Conservation (phyloP, 1,140 invertebrate species). For the Cylas formicarius region DNA sequence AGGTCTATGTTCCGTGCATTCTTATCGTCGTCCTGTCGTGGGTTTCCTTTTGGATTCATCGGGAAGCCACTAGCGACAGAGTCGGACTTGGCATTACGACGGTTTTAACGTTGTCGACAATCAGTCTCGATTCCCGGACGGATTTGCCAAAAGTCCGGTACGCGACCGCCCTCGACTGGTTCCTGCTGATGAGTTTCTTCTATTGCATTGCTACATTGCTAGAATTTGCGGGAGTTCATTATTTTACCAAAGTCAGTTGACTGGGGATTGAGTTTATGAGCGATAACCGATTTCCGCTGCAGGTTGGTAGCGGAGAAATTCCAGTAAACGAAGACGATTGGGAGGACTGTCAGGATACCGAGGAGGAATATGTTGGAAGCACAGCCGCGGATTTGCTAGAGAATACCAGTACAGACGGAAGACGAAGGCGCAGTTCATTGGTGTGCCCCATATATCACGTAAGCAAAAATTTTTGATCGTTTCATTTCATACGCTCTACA, state of each 20-base stretch:
- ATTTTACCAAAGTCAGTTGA: slow-evolving; percentile 47
- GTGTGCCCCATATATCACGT: slow-evolving; percentile 58
- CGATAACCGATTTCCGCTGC: slow-evolving; percentile 36
- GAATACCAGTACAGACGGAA: slow-evolving; percentile 8
- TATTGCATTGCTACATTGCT: slow-evolving; percentile 89
- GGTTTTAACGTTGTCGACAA: slow-evolving; percentile 83
- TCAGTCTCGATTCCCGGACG: slow-evolving; percentile 82
- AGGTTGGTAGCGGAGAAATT: slow-evolving; percentile 72
- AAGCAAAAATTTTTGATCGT: slow-evolving; percentile 25
- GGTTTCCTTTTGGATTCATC: slow-evolving; percentile 96
- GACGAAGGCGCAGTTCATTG: slow-evolving; percentile 45
- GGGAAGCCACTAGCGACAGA: slow-evolving; percentile 81
- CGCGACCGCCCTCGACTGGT: slow-evolving; percentile 88
- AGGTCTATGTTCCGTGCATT: slow-evolving; percentile 91
- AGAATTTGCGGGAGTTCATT: slow-evolving; percentile 91
- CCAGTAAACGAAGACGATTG: slow-evolving; percentile 71
- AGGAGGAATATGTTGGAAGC: slow-evolving; percentile 47
- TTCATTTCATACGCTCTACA: no score
- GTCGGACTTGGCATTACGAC: slow-evolving; percentile 78
- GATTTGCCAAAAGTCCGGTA: slow-evolving; percentile 85
- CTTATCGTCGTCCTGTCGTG: slow-evolving; percentile 91
- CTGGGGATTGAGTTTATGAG: slow-evolving; percentile 19
- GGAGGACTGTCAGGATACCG: slow-evolving; percentile 53
- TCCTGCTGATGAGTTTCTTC: slow-evolving; percentile 86
- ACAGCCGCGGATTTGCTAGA: slow-evolving; percentile 23